Percentiles rank a stretch among this genome's conserved stretches.
These are phyloP conservation scores for Nemurella pictetii DNA, from an alignment of 2,888 invertebrate genomes.

Conservation along the genomic window DNA sequence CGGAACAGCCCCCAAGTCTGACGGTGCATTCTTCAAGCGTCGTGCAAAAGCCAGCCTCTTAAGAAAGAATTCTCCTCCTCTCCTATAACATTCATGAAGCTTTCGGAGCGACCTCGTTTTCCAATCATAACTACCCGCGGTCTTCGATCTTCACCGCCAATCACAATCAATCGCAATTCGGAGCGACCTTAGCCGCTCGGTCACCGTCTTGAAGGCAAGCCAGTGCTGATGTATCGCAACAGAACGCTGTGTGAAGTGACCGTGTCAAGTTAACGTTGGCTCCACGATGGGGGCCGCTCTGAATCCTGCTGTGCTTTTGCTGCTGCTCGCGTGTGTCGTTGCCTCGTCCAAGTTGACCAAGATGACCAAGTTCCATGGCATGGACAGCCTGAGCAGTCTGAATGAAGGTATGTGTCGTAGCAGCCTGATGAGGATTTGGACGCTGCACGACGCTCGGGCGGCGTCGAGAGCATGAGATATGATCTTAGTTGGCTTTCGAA, in stretches of 20 bases:
- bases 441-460: background rate
- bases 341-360: background rate
- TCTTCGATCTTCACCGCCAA: background rate
- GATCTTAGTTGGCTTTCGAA: background rate
- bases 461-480: background rate
- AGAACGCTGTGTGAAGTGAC: slow-evolving; percentile 11
- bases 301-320: background rate
- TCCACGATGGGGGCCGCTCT: background rate
- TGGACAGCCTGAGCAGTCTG: background rate
- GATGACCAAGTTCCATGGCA: background rate
- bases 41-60: background rate
- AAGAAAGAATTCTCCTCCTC: slow-evolving; percentile 14
- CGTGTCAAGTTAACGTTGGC: background rate
- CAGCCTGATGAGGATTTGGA: background rate
- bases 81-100: background rate
- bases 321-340: slow-evolving; percentile 1
- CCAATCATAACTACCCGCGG: background rate
- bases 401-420: background rate
- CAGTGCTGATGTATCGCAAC: background rate
- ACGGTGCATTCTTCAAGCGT: no score
- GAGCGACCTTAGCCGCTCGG: background rate
- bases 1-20: background rate
- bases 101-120: background rate
- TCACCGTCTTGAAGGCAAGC: background rate
- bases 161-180: background rate